Conservation (phyloP, 1,140 invertebrate genomes). For the Trichoplusia ni region DNA sequence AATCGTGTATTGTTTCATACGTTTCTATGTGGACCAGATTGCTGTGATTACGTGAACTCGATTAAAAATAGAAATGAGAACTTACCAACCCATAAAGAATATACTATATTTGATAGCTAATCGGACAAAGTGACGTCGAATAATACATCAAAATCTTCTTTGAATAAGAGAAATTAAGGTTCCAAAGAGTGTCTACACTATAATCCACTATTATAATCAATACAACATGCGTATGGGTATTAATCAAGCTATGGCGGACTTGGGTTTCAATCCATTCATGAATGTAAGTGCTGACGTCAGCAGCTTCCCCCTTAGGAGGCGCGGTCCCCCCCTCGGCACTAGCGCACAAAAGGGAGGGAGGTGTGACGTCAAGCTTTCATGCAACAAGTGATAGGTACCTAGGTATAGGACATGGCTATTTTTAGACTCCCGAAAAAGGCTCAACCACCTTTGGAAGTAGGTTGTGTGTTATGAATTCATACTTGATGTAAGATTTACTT, state of each 20-base stretch:
- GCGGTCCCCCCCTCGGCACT: conserved; percentile 38
- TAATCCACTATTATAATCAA: conserved; percentile 10
- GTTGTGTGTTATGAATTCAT: neutral
- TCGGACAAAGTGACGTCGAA: neutral
- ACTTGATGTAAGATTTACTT: neutral
- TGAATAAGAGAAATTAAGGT: neutral
- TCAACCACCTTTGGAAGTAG: conserved; percentile 25
- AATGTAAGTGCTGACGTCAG: conserved; percentile 72
- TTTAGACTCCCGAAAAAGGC: conserved; percentile 61
- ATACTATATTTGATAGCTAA: too few species aligned
- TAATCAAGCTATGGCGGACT: conserved; percentile 39
- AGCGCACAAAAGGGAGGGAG: conserved; percentile 43
- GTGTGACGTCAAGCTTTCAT: conserved; percentile 72
- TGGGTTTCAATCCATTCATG: conserved; percentile 67
- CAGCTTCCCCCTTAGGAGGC: conserved; percentile 48
- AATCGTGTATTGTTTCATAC: too few species aligned
- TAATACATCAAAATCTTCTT: neutral
- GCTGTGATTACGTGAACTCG: too few species aligned
- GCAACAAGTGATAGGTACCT: conserved; percentile 72
- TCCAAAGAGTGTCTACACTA: conserved; percentile 1
- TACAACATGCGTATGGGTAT: conserved; percentile 23
- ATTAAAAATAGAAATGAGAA: too few species aligned
- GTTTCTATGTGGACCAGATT: too few species aligned
- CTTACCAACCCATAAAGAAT: too few species aligned
- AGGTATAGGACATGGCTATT: conserved; percentile 65